Conservation (phyloP, 2,113 vertebrate genomes). For the Chaetops frenatus region DNA sequence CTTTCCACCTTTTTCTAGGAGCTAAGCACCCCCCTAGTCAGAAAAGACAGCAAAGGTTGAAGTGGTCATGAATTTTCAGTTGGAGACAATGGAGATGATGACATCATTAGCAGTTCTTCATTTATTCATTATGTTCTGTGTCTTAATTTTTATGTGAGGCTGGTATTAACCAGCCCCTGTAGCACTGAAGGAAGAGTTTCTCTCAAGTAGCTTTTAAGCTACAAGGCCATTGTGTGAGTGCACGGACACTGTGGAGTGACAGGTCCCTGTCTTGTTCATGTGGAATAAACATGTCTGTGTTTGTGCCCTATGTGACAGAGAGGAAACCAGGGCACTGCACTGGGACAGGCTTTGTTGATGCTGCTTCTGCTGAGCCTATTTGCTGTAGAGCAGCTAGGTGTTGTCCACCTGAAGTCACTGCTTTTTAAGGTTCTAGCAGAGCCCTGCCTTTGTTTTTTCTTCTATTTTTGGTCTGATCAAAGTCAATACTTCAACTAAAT, state of each 20-base stretch:
- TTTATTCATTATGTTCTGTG: background rate
- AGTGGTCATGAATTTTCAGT: background rate
- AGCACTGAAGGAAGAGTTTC: background rate
- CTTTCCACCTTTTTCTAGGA: background rate
- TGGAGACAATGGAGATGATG: background rate
- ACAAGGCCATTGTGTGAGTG: background rate
- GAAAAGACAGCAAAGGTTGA: background rate
- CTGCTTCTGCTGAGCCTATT: background rate
- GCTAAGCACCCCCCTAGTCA: background rate
- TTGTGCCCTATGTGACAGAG: background rate
- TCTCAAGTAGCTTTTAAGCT: background rate
- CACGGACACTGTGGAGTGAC: background rate
- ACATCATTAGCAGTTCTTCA: background rate
- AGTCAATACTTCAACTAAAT: background rate
- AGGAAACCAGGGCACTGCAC: background rate
- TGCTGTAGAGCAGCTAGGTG: background rate
- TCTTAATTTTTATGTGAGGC: background rate
- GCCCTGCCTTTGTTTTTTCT: background rate
- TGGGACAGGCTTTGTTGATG: background rate
- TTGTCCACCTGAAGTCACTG: background rate
- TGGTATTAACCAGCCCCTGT: background rate
- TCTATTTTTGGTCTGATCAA: background rate
- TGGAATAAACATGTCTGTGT: background rate
- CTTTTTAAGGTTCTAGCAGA: background rate
- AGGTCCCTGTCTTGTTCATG: accelerated